Evolutionary conservation across 1,140 invertebrate genomes (phyloP).

Genomic region (Globodera ellingtonae): DNA sequence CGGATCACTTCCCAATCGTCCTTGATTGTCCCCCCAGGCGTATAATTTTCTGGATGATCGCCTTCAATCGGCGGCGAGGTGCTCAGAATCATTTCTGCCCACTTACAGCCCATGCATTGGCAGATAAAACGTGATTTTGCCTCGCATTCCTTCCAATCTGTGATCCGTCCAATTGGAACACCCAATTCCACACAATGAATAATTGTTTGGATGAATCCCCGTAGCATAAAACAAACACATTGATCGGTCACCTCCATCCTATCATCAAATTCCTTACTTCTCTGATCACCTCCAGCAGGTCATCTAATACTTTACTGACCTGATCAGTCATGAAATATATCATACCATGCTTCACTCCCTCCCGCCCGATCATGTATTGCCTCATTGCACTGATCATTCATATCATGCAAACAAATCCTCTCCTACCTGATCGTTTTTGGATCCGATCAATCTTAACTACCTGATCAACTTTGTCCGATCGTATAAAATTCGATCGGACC

Average conservation of each 20-base stretch:
- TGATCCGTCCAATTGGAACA: neutral
- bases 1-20: neutral
- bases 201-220: neutral
- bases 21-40: neutral
- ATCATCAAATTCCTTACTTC: too few relatives aligned
- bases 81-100: neutral
- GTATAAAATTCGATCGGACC: neutral
- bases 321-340: too few relatives aligned
- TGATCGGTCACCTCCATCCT: too few relatives aligned
- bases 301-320: too few relatives aligned
- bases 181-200: neutral
- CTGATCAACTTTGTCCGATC: neutral
- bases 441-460: too few relatives aligned
- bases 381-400: too few relatives aligned
- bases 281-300: too few relatives aligned
- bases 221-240: neutral
- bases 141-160: neutral
- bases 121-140: neutral
- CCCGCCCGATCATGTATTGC: too few relatives aligned
- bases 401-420: too few relatives aligned
- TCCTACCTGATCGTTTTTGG: too few relatives aligned
- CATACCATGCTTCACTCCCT: too few relatives aligned
- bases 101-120: neutral
- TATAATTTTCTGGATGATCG: slow-evolving; percentile 1
- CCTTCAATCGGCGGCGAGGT: neutral